phyloP scores from a whole-genome alignment of 2,797 vertebrate genomes.

The Bradypodion pumilum region DNA sequence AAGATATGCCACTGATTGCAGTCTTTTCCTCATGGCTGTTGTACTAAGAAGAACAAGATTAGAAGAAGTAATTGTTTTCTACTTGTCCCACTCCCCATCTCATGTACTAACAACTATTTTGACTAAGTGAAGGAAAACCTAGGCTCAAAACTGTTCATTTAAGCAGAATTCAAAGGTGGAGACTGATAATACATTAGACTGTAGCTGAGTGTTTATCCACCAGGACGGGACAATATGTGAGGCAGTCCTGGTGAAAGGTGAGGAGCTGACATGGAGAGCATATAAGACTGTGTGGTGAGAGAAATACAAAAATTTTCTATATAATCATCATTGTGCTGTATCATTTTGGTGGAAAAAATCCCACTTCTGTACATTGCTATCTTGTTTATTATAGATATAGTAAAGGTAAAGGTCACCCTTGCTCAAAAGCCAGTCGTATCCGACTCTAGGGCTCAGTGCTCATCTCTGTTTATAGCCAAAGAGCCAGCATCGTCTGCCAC shows the following conservation, averaged over 20 bases:
- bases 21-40: conserved; percentile 28
- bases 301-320: no score
- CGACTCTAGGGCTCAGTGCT: no score
- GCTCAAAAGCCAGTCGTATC: no score
- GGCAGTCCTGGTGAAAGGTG: not conserved
- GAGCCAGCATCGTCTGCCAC: no score
- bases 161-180: conserved; percentile 23
- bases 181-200: conserved; percentile 2
- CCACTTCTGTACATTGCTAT: no score
- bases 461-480: no score
- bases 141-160: not conserved
- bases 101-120: conserved; percentile 3
- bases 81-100: not conserved
- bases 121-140: conserved; percentile 10
- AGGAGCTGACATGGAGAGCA: conserved; percentile 1
- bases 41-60: conserved; percentile 29
- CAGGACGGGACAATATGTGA: not conserved
- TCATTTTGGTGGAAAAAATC: not conserved
- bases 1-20: conserved; percentile 35
- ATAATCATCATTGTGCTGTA: no score
- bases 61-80: not conserved
- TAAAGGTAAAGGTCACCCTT: no score
- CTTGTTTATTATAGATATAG: not conserved
- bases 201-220: conserved; percentile 13
- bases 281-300: accelerated